Percentiles rank a stretch among this genome's conserved stretches.
Conservation (phyloP, 1,140 invertebrate species). For the Trichonephila clavipes region DNA sequence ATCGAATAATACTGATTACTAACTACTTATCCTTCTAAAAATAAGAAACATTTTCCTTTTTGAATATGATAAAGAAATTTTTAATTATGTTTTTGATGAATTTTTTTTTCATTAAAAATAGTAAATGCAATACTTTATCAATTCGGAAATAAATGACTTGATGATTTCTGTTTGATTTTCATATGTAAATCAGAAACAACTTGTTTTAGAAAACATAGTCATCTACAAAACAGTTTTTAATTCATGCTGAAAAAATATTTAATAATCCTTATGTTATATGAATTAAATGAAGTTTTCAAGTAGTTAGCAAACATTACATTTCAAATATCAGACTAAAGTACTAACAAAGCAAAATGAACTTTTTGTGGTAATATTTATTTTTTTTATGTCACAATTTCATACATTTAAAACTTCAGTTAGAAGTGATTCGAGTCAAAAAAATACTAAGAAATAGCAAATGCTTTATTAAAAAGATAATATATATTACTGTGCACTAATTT, state of each 20-base stretch:
- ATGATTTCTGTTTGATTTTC: neutral
- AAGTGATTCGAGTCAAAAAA: neutral
- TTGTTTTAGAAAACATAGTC: neutral
- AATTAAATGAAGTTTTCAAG: slow-evolving; percentile 23
- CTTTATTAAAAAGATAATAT: neutral
- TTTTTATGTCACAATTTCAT: neutral
- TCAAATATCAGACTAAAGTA: neutral
- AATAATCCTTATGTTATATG: neutral
- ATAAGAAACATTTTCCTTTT: neutral
- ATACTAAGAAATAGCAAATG: neutral
- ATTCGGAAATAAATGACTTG: neutral
- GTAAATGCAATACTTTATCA: slow-evolving; percentile 10
- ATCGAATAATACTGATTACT: slow-evolving; percentile 26
- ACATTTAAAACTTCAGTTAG: neutral
- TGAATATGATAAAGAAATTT: neutral
- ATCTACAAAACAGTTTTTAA: neutral
- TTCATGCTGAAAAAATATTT: too few species aligned
- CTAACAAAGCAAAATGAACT: neutral
- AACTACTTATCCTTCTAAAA: slow-evolving; percentile 3
- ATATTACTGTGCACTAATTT: neutral
- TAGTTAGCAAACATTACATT: neutral
- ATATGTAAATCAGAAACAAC: neutral
- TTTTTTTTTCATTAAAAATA: slow-evolving; percentile 3
- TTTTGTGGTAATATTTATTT: neutral
- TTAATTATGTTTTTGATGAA: neutral